Evolutionary conservation across 2,797 vertebrate species (phyloP), one percentile per base, ranked within the genome.

Genomic region (Myotis pilosus): DNA sequence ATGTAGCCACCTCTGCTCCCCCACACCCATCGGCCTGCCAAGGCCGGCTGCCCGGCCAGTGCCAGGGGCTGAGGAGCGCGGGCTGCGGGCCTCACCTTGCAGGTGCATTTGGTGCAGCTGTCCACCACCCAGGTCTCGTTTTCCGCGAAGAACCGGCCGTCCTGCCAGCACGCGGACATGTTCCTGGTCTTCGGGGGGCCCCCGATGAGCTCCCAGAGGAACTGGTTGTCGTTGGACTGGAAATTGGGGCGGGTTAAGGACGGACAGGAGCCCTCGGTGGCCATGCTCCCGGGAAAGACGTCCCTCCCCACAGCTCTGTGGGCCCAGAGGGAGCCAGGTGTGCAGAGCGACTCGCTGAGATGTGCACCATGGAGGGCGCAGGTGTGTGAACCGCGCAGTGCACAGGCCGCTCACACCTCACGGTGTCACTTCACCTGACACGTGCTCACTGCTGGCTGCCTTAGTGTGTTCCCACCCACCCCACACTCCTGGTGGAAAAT

Each of bases 61-160:
- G 57, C 57, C 55, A 12, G 19, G 57, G 57, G 57, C 57, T 12
- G 57, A 5, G 57, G 10, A 28, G 57, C 25, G 8, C 53, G 4
- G 57, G 23, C 57, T 13, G 57, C 11, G 16, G 57, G 17, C 0
- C 97, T 97, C 98, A 99, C 99, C 99, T 99, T 99, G 98, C 99
- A 99, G 95, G 98, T 99, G 78, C 99, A 99, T 60, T 99, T 99
- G 83, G 99, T 99, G 84, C 99, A 99, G 98, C 99, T 99, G 97
- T 99, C 99, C 94, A 99, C 99, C 92, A 99, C 99, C 99, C 99
- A 99, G 91, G 99, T 99, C 95, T 99, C 99, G 36, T 99, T 99
- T 97, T 99, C 99, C 23, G 98, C 98, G 91, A 99, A 99, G 96
- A 99, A 98, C 19, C 99, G 99, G 8, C 99, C 99, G 36, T 99